Base-by-base conservation (phyloP, 2,888 invertebrate species). In the Orchesella flavescens region DNA sequence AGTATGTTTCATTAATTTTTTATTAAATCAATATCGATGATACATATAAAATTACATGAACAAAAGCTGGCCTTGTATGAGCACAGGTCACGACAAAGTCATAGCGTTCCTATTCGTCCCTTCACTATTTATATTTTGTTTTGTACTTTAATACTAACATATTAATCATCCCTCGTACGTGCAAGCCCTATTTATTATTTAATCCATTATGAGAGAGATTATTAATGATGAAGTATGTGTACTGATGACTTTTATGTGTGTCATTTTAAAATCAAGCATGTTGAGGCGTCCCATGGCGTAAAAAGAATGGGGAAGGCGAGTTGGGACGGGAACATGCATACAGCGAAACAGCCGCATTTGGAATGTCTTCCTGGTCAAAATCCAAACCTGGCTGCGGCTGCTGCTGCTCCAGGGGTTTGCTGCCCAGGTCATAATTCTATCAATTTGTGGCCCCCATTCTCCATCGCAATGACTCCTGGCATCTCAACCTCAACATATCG, bases 281-380 rank as follows among this genome's bases (percentile, higher is more conserved):
- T 12, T 12, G 82, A 82, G 13, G 55, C 19, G 1, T 24, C 55
- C 2, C 85, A 93, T 85, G 93, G 93, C 0, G 88, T 93, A 0
- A 94, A 94, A 89, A 90, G 94, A 15, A 92, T 92, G 71, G 92
- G 93, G 1, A 93, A 93, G 15, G 91, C 92, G 75, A 93, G 93
- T 1, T 92, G 92, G 91, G 89, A 93, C 89, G 92, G 91, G 0
- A 93, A 93, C 72, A 91, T 91, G 76, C 91, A 92, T 85, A 93
- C 93, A 88, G 90, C 91, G 7, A 93, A 93, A 88, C 91, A 92
- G 81, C 91, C 92, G 69, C 92, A 92, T 86, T 88, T 88, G 5
- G 89, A 89, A 57, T 57, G 65, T 24, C 46, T 13, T 17, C 61
- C 82, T 44, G 24, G 59, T 12, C 68, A 66, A 12, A 74, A 49